phyloP scores from a whole-genome alignment of 1,140 invertebrate species.

The Phymastichus coffea region DNA sequence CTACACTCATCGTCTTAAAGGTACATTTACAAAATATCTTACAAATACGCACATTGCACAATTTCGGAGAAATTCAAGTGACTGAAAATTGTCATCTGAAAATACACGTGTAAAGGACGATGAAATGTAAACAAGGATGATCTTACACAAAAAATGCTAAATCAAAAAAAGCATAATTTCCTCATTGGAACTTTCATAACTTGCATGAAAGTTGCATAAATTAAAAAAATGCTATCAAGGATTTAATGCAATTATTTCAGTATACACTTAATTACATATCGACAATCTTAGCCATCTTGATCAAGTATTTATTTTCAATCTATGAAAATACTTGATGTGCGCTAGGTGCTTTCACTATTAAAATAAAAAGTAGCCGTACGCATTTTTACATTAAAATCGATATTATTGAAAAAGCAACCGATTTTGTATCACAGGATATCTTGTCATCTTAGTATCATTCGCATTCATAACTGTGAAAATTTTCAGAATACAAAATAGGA shows the following conservation, averaged over 20 bases:
- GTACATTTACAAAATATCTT: conserved; percentile 42
- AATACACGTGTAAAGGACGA: not conserved
- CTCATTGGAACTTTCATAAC: too few species aligned
- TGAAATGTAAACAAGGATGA: not conserved
- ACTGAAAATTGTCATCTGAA: not conserved
- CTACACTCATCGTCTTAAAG: conserved; percentile 21
- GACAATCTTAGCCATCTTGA: too few species aligned
- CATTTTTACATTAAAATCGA: not conserved
- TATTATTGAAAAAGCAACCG: not conserved
- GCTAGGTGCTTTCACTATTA: not conserved
- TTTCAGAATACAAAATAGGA: conserved; percentile 47
- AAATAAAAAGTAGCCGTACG: not conserved
- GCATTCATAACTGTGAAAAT: conserved; percentile 38
- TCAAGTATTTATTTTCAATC: too few species aligned
- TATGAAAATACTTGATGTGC: not conserved
- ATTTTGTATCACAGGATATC: conserved; percentile 24
- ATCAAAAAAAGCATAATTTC: conserved; percentile 2
- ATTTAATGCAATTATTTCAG: not conserved
- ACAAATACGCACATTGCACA: conserved; percentile 23
- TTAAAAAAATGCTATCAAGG: not conserved
- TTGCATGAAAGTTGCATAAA: too few species aligned
- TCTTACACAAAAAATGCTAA: not conserved
- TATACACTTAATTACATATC: not conserved
- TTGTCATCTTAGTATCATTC: not conserved
- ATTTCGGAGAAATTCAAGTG: conserved; percentile 8